These are phyloP conservation scores for Mesochorus sp. DNA, from an alignment of 2,888 invertebrate species.

Conservation along the genomic window DNA sequence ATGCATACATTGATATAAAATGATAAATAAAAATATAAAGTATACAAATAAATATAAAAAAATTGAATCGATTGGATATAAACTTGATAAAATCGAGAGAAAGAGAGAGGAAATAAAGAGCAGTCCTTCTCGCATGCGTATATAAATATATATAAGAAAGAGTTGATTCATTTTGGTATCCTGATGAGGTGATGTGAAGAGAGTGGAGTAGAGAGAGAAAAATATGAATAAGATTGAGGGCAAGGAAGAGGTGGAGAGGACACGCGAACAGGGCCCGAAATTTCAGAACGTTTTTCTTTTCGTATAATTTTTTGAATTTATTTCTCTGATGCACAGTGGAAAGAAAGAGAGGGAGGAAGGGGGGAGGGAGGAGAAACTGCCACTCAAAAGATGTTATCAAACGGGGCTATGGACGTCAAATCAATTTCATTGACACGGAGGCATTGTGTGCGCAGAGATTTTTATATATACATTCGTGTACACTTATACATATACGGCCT, in stretches of 20 bases:
- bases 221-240: slow-evolving; percentile 12
- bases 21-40: too few species aligned
- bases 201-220: slow-evolving; percentile 6
- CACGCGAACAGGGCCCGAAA: slow-evolving; percentile 37
- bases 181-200: neutral
- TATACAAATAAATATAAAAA: too few species aligned
- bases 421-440: slow-evolving; percentile 54
- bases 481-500: neutral
- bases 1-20: too few species aligned
- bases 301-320: neutral
- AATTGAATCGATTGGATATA: too few species aligned
- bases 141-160: too few species aligned
- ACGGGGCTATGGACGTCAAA: slow-evolving; percentile 42
- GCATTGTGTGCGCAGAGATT: slow-evolving; percentile 1
- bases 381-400: slow-evolving; percentile 56
- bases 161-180: too few species aligned
- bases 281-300: slow-evolving; percentile 6
- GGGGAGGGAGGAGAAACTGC: slow-evolving; percentile 31
- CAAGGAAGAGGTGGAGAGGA: neutral
- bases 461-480: neutral
- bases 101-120: slow-evolving; percentile 8
- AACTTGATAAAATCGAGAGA: too few species aligned
- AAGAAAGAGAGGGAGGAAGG: too few species aligned
- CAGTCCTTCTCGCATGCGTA: too few species aligned
- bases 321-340: too few species aligned